phyloP scores from a whole-genome alignment of 1,140 invertebrate genomes.

The Brachionus plicatilis region DNA sequence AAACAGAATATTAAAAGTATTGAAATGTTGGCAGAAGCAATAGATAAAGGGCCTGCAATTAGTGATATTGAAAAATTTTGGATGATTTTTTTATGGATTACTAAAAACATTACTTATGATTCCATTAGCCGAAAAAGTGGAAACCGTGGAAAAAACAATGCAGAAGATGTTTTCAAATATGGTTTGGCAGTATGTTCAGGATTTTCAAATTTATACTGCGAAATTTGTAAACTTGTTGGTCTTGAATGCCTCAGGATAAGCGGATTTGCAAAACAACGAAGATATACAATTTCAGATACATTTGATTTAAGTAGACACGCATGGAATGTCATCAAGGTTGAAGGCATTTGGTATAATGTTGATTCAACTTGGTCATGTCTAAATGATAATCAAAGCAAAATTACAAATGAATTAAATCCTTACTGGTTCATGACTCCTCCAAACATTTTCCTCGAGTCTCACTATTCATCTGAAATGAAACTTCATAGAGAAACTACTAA shows the following conservation, averaged over 20 bases:
- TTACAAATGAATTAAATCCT: background rate
- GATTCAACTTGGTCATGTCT: background rate
- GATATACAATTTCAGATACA: background rate
- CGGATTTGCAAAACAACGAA: background rate
- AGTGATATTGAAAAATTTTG: too few relatives aligned
- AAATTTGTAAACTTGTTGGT: background rate
- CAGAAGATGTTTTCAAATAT: background rate
- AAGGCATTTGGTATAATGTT: background rate
- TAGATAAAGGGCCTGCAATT: too few relatives aligned
- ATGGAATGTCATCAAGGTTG: background rate
- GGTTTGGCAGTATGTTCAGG: background rate
- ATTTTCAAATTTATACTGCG: background rate
- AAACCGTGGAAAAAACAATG: background rate
- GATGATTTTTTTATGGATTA: slow-evolving; percentile 11
- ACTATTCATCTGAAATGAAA: background rate
- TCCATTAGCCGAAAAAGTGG: background rate
- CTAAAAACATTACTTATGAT: background rate
- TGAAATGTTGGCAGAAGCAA: too few relatives aligned
- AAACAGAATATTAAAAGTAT: too few relatives aligned
- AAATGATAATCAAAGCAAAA: background rate
- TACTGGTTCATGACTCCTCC: slow-evolving; percentile 19
- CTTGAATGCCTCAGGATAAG: background rate
- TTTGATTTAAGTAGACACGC: background rate
- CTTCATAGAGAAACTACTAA: background rate
- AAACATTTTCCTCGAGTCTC: background rate